These are phyloP conservation scores for Camponotus floridanus DNA, from an alignment of 1,140 invertebrate species.

Conservation along the genomic window DNA sequence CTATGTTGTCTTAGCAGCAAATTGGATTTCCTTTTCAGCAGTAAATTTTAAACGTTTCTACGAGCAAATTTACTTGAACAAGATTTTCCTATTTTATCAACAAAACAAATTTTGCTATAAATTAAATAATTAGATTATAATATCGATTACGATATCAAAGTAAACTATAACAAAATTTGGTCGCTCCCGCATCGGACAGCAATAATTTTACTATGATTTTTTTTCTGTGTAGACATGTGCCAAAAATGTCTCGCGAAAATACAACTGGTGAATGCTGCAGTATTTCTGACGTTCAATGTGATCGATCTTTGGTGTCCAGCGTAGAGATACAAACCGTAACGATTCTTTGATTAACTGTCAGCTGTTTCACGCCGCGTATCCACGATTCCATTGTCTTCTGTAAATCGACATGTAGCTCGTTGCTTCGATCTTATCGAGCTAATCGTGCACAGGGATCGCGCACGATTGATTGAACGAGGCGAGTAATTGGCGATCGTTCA, in stretches of 20 bases:
- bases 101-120: too few relatives aligned
- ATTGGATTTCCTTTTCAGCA: too few relatives aligned
- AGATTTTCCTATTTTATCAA: too few relatives aligned
- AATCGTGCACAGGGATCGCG: slow-evolving; percentile 49
- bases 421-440: slow-evolving; percentile 47
- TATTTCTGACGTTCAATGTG: background rate
- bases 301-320: background rate
- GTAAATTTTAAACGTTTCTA: too few relatives aligned
- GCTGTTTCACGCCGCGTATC: slow-evolving; percentile 6
- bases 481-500: background rate
- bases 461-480: slow-evolving; percentile 5
- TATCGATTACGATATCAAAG: too few relatives aligned
- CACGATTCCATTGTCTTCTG: slow-evolving; percentile 33
- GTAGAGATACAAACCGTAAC: background rate
- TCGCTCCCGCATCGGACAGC: too few relatives aligned
- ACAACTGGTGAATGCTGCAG: background rate
- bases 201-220: too few relatives aligned
- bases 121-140: too few relatives aligned
- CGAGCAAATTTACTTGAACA: too few relatives aligned
- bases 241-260: background rate
- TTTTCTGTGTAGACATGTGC: too few relatives aligned
- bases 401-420: slow-evolving; percentile 28
- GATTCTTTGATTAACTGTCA: slow-evolving; percentile 32
- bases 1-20: too few relatives aligned
- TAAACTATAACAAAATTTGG: too few relatives aligned